These are phyloP conservation scores for Neodon shergylaensis DNA, from an alignment of 2,113 vertebrate species.

Conservation along the genomic window DNA sequence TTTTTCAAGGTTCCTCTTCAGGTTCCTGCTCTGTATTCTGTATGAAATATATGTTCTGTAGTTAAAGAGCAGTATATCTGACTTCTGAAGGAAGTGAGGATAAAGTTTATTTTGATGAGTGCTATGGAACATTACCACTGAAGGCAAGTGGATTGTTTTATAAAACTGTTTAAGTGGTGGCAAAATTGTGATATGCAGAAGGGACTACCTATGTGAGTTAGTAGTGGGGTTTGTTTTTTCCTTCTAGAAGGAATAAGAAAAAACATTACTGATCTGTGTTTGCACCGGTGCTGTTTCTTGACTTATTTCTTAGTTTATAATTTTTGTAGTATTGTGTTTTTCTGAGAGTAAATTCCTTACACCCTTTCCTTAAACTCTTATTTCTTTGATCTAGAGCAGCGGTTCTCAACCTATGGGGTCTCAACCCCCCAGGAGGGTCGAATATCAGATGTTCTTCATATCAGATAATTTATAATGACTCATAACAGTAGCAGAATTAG, in stretches of 20 bases:
- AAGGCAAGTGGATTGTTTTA: neutral
- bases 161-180: neutral
- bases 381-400: neutral
- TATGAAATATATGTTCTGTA: neutral
- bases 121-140: neutral
- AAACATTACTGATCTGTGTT: neutral
- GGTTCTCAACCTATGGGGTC: neutral
- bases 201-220: neutral
- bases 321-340: too few relatives aligned
- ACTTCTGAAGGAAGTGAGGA: slow-evolving; percentile 10
- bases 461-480: neutral
- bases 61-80: neutral
- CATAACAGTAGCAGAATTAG: neutral
- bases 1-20: neutral
- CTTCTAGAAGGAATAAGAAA: neutral
- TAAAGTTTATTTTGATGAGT: neutral
- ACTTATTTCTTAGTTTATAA: too few relatives aligned
- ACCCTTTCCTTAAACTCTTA: neutral
- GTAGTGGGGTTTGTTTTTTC: neutral
- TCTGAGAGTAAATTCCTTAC: too few relatives aligned
- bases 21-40: neutral
- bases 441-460: neutral
- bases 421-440: too few relatives aligned
- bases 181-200: neutral
- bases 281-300: neutral